Evolutionary conservation across 2,797 vertebrate species (phyloP).

Genomic region (Paedocypris micromegethes): DNA sequence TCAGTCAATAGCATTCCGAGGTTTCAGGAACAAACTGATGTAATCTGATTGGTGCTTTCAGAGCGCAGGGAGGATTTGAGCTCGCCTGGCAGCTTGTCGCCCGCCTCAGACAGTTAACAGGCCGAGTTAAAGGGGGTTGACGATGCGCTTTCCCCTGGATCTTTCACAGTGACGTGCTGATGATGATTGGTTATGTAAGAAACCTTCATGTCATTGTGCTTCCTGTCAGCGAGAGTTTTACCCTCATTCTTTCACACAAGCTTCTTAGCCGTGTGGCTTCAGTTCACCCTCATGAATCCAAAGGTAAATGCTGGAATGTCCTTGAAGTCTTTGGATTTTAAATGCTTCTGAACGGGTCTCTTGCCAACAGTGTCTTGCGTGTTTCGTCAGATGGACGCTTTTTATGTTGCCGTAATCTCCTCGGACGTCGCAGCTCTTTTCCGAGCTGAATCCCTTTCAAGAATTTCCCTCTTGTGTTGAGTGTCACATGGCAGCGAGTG

Average conservation of each 20-base stretch:
- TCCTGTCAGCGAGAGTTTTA: conserved; percentile 52
- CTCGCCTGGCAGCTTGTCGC: conserved; percentile 22
- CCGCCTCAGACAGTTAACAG: conserved; percentile 33
- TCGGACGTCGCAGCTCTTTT: conserved; percentile 25
- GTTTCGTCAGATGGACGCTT: conserved; percentile 32
- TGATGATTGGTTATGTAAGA: conserved; percentile 57
- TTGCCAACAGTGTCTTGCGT: conserved; percentile 14
- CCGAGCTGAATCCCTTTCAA: conserved; percentile 11
- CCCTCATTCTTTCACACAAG: conserved; percentile 60
- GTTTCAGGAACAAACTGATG: conserved; percentile 25
- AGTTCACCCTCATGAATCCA: conserved; percentile 17
- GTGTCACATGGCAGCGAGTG: conserved; percentile 11
- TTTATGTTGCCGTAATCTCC: conserved; percentile 31
- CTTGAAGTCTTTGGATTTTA: conserved; percentile 24
- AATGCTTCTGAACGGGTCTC: conserved; percentile 11
- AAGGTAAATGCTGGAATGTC: conserved; percentile 19
- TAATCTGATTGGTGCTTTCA: conserved; percentile 15
- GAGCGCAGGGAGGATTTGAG: conserved; percentile 4
- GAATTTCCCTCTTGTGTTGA: conserved; percentile 33
- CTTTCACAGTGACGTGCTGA: conserved; percentile 41
- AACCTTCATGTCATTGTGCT: conserved; percentile 46
- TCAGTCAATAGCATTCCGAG: conserved; percentile 14
- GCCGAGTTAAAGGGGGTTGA: conserved; percentile 26
- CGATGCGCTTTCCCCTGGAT: conserved; percentile 34
- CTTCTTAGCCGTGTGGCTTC: conserved; percentile 35